Base-by-base conservation (phyloP, 2,888 invertebrate genomes). In the Taphrorychus bicolor region DNA sequence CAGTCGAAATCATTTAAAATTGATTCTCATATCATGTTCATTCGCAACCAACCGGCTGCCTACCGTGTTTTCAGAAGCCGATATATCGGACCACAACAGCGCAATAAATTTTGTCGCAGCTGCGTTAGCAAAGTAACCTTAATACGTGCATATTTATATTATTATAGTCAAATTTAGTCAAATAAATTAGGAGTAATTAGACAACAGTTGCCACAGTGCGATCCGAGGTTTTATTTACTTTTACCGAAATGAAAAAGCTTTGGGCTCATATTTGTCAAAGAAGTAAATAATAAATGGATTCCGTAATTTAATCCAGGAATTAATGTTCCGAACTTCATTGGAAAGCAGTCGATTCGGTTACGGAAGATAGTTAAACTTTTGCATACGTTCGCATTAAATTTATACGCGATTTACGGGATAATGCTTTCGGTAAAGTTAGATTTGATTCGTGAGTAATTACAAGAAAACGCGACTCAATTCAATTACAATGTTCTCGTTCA, bases 401-500 rank as follows among this genome's bases (percentile, higher is more conserved):
- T 75, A 65, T 72, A 65, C 69, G 68, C 69, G 69, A 71, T 73
- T 73, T 71, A 67, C 59, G 70, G 69, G 72, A 70, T 71, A 69
- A 71, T 71, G 73, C 75, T 14, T 74, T 75, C 69, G 71, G 74
- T 76, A 45, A 75, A 78, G 77, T 79, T 78, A 78, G 78, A 80
- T 79, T 80, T 77, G 76, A 80, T 79, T 76, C 77, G 78, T 75
- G 76, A 76, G 78, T 79, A 79, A 79, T 80, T 80, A 75, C 77
- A 76, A 77, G 51, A 21, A 22, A 51, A 51, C 45, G 45, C 18
- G 51, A 21, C n/a, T 14, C 19, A 21, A 22, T 21, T 18, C 21
- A 51, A 51, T 51, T 51, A 22, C n/a, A 51, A 51, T 51, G 51
- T 51, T 21, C 51, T 9, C 48, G 32, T 32, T 32, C 32, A 32